A percentile compares a stretch with the other conserved stretches of the same genome.
These are phyloP conservation scores for Mechanitis messenoides DNA, from an alignment of 2,888 invertebrate species.

Conservation along the genomic window DNA sequence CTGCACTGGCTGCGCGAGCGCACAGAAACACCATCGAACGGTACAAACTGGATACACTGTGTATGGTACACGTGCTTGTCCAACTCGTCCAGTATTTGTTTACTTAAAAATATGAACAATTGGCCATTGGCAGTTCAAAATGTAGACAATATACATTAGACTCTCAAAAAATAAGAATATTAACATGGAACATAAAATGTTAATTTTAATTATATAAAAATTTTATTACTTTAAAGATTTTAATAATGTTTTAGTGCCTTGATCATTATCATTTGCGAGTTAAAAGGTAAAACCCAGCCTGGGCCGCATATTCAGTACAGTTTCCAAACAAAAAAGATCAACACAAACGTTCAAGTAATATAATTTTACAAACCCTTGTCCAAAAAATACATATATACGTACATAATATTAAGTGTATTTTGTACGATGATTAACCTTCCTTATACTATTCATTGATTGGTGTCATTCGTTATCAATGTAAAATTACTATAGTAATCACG, in stretches of 20 bases:
- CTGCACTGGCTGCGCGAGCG: slow-evolving; percentile 50
- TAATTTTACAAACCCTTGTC: slow-evolving; percentile 22
- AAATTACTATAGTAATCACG: too few species aligned
- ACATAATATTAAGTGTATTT: slow-evolving; percentile 13
- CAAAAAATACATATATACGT: too few species aligned
- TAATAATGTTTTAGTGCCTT: too few species aligned
- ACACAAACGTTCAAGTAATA: slow-evolving; percentile 37
- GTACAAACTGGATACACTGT: slow-evolving; percentile 71
- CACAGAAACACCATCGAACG: slow-evolving; percentile 57
- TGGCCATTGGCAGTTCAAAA: not conserved
- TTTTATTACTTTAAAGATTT: too few species aligned
- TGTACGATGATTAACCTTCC: not conserved
- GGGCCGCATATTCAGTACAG: slow-evolving; percentile 21
- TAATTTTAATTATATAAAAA: too few species aligned
- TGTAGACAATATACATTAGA: not conserved
- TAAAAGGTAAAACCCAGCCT: slow-evolving; percentile 40
- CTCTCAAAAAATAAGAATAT: not conserved
- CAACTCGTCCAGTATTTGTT: slow-evolving; percentile 42
- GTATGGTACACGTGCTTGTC: slow-evolving; percentile 65
- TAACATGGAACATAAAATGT: too few species aligned
- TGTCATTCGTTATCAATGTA: too few species aligned
- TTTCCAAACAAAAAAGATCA: not conserved
- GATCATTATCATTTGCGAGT: slow-evolving; percentile 8
- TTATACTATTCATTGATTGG: too few species aligned
- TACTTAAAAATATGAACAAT: slow-evolving; percentile 11